Conservation (phyloP, 2,888 invertebrate genomes). For the Mayetiola destructor region DNA sequence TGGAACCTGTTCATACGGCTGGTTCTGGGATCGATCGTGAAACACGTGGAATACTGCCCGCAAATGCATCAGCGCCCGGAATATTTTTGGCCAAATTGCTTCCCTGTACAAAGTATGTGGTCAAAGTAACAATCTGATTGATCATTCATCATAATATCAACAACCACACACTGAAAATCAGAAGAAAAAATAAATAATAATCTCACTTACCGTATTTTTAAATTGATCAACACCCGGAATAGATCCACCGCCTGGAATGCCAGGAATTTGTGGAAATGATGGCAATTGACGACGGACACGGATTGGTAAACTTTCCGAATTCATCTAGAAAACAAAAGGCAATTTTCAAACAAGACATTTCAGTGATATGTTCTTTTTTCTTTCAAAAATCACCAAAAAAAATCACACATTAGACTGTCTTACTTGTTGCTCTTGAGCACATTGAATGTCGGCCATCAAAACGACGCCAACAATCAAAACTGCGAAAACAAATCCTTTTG, state of each 20-base stretch:
- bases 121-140: neutral
- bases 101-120: neutral
- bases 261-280: neutral
- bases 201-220: neutral
- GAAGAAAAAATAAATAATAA: too few relatives aligned
- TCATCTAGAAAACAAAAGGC: neutral
- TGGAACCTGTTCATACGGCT: neutral
- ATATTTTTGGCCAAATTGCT: neutral
- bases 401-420: slow-evolving; percentile 1
- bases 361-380: neutral
- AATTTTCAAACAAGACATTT: neutral
- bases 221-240: neutral
- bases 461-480: neutral
- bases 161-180: neutral
- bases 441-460: neutral
- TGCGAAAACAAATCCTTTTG: neutral
- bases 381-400: neutral
- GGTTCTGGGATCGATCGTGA: neutral
- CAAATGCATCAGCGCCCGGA: neutral
- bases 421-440: neutral
- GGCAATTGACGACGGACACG: slow-evolving; percentile 1
- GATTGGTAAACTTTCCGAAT: neutral
- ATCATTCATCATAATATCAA: neutral
- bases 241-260: neutral
- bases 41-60: neutral